phyloP scores from a whole-genome alignment of 1,140 invertebrate species.

The Drosophila teissieri region DNA sequence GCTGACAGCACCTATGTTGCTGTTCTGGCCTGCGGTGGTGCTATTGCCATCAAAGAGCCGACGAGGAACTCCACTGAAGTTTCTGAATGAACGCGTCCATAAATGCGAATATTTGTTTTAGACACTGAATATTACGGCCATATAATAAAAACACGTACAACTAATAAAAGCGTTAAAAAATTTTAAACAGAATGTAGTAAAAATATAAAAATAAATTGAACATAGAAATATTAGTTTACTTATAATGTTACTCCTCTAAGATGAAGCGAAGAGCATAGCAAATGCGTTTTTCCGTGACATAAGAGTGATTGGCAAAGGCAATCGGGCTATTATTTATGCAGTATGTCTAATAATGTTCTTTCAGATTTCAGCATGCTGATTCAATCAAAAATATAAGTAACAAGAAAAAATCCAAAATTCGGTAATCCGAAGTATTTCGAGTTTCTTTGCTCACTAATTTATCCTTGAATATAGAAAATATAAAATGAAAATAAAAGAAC shows the following conservation, averaged over 20 bases:
- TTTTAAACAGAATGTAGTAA: constrained; percentile 7
- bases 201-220: constrained; percentile 7
- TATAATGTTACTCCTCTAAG: neutral
- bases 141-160: constrained; percentile 38
- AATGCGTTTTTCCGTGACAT: constrained; percentile 12
- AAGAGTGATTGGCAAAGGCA: too few species aligned
- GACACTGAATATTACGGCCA: constrained; percentile 50
- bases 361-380: too few species aligned
- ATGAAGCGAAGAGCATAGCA: constrained; percentile 43
- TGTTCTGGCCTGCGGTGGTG: constrained; percentile 37
- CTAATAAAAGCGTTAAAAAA: constrained; percentile 44
- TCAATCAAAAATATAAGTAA: too few species aligned
- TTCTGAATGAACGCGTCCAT: constrained; percentile 57
- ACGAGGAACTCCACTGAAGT: constrained; percentile 80
- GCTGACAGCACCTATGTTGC: constrained; percentile 19
- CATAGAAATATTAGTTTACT: constrained; percentile 8
- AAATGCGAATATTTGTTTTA: constrained; percentile 41
- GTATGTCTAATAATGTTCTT: too few species aligned
- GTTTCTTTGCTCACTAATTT: too few species aligned
- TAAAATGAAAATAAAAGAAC: too few species aligned
- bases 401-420: too few species aligned
- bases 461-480: too few species aligned
- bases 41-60: constrained; percentile 78
- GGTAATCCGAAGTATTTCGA: too few species aligned
- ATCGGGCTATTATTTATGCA: too few species aligned